phyloP scores from a whole-genome alignment of 2,888 invertebrate species.

The Troides aeacus region DNA sequence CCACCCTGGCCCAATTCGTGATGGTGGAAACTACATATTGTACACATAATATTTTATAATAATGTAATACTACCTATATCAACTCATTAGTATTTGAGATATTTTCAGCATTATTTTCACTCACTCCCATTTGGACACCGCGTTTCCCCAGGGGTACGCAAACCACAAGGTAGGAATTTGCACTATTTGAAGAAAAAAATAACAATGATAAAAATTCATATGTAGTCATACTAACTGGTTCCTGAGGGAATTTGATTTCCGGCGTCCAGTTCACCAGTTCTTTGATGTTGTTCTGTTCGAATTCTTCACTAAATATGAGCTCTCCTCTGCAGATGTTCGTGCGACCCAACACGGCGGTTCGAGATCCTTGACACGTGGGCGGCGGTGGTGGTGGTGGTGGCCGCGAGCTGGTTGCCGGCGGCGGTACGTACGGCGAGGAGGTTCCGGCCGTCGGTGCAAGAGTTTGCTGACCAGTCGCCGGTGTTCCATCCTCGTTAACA shows the following conservation, averaged over 20 bases:
- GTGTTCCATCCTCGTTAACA: constrained; percentile 58
- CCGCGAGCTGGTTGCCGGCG: constrained; percentile 26
- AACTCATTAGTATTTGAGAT: no score
- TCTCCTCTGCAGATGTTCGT: constrained; percentile 69
- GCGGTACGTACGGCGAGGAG: constrained; percentile 14
- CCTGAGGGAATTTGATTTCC: constrained; percentile 78
- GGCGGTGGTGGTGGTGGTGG: constrained; percentile 23
- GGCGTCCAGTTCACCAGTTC: constrained; percentile 70
- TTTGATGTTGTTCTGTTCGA: constrained; percentile 54
- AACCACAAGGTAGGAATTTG: no score
- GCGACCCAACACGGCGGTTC: constrained; percentile 50
- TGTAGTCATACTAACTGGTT: constrained; percentile 71
- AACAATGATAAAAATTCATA: no score
- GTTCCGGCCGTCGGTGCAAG: constrained; percentile 4
- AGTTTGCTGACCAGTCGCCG: constrained; percentile 34
- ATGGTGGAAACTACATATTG: no score
- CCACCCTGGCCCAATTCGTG: no score
- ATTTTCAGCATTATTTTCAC: no score
- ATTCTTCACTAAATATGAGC: constrained; percentile 82
- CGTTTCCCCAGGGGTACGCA: no score
- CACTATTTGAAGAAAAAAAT: no score
- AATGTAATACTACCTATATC: no score
- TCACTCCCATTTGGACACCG: no score
- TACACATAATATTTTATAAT: no score
- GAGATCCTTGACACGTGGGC: constrained; percentile 45